These are phyloP conservation scores for Ectemnius cavifrons DNA, from an alignment of 2,888 invertebrate species.

Conservation along the genomic window DNA sequence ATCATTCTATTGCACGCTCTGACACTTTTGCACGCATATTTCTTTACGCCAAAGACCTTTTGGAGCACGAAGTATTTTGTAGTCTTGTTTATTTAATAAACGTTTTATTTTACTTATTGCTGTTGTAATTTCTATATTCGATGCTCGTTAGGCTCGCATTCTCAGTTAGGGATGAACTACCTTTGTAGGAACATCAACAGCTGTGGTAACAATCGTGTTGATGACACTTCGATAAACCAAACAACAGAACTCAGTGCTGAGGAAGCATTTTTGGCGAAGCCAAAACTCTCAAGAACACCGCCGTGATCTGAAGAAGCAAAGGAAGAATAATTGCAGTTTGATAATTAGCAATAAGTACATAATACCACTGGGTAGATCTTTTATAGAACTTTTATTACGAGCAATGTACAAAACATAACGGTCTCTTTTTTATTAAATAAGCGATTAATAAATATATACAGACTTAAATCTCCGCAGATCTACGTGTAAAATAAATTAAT, in stretches of 20 bases:
- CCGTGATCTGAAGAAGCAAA: conserved; percentile 42
- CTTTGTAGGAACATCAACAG: conserved; percentile 38
- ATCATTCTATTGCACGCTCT: background rate
- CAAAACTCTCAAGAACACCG: conserved; percentile 70
- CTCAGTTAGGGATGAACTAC: background rate
- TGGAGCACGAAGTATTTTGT: conserved; percentile 1
- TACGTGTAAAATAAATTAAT: conserved; percentile 34
- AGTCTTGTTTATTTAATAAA: conserved; percentile 12
- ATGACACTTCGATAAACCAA: conserved; percentile 14
- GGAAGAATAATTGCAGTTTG: background rate
- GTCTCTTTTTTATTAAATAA: conserved; percentile 30
- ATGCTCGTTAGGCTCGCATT: background rate
- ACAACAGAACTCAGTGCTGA: conserved; percentile 45
- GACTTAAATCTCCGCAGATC: conserved; percentile 8
- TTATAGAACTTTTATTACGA: conserved; percentile 47
- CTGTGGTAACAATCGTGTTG: conserved; percentile 4
- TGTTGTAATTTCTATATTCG: background rate
- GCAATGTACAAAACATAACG: conserved; percentile 38
- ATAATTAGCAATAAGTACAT: background rate
- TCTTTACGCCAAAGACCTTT: background rate
- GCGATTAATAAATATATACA: conserved; percentile 49
- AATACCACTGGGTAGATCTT: conserved; percentile 3
- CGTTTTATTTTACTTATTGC: conserved; percentile 7
- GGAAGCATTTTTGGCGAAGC: conserved; percentile 70
- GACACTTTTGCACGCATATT: background rate